A percentile compares a stretch with the other conserved stretches of the same genome.
phyloP scores from a whole-genome alignment of 2,797 vertebrate species.

The Vultur gryphus region DNA sequence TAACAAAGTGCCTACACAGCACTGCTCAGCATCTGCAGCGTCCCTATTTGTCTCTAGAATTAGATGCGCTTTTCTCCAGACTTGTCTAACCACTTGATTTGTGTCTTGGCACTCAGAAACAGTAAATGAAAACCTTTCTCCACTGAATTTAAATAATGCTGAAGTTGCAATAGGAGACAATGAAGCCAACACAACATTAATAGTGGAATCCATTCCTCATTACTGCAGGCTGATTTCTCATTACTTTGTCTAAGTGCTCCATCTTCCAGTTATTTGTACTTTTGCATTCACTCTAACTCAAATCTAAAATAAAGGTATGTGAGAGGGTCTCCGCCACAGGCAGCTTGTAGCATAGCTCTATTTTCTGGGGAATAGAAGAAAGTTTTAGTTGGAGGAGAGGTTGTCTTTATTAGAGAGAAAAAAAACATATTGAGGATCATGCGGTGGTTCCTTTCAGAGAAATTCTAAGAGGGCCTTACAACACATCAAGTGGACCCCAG shows the following conservation, averaged over 20 bases:
- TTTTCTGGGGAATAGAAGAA: background rate
- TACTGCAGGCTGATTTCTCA: background rate
- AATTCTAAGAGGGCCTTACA: background rate
- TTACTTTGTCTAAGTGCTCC: background rate
- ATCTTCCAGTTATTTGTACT: background rate
- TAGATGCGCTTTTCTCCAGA: background rate
- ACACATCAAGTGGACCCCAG: background rate
- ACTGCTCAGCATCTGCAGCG: background rate
- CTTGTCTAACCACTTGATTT: background rate
- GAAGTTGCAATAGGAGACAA: background rate
- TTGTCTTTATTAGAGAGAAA: background rate
- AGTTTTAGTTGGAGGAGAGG: accelerated
- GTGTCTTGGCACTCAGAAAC: background rate
- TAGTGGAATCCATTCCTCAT: background rate
- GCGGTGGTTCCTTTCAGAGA: background rate
- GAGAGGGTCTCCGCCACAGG: background rate
- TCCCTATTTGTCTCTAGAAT: background rate
- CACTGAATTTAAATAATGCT: background rate
- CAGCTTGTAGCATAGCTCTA: background rate
- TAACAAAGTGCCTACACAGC: background rate
- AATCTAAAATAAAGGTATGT: background rate
- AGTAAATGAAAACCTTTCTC: background rate
- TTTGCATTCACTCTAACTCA: background rate
- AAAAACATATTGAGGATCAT: accelerated
- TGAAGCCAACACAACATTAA: background rate